Percentiles rank a stretch among this genome's conserved stretches.
Evolutionary conservation across 1,140 invertebrate genomes (phyloP).

Genomic region (Eumeta japonica): DNA sequence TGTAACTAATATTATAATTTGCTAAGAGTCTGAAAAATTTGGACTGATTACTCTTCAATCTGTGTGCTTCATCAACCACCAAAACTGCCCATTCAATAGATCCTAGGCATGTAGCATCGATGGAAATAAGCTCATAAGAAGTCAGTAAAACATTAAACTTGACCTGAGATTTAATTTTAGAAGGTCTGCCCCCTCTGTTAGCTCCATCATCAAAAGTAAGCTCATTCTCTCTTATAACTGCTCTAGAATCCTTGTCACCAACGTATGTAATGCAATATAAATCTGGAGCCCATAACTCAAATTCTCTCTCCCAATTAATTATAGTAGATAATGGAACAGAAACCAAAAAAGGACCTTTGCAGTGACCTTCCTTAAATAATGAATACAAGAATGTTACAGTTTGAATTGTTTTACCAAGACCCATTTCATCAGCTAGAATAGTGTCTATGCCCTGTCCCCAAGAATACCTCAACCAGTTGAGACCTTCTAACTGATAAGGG

Average conservation of each 20-base stretch:
- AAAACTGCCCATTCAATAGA: slow-evolving; percentile 99
- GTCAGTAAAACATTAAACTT: slow-evolving; percentile 99
- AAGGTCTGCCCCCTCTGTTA: slow-evolving; percentile 81
- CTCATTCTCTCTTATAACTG: slow-evolving; percentile 95
- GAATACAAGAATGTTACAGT: slow-evolving; percentile 98
- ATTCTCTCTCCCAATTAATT: slow-evolving; percentile 99
- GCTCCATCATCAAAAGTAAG: slow-evolving; percentile 97
- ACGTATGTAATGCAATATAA: slow-evolving; percentile 99
- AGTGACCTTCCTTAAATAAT: slow-evolving; percentile 97
- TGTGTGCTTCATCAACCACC: slow-evolving; percentile 98
- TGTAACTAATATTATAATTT: slow-evolving; percentile 94
- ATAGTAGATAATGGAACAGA: slow-evolving; percentile 97
- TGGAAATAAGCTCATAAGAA: slow-evolving; percentile 97
- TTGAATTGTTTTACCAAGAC: slow-evolving; percentile 99
- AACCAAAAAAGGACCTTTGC: slow-evolving; percentile 95
- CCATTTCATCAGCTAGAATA: slow-evolving; percentile 99
- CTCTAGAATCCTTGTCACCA: slow-evolving; percentile 95
- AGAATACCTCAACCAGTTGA: slow-evolving; percentile 92
- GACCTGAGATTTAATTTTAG: slow-evolving; percentile 80
- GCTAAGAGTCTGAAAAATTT: slow-evolving; percentile 97
- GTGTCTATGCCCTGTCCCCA: slow-evolving; percentile 98
- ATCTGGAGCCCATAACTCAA: slow-evolving; percentile 99
- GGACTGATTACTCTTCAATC: slow-evolving; percentile 98
- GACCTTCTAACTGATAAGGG: slow-evolving; percentile 94
- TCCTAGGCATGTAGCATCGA: slow-evolving; percentile 93